A percentile compares a stretch with the other conserved stretches of the same genome.
Conservation (phyloP, 2,888 invertebrate genomes). For the Protodeltote pygarga region DNA sequence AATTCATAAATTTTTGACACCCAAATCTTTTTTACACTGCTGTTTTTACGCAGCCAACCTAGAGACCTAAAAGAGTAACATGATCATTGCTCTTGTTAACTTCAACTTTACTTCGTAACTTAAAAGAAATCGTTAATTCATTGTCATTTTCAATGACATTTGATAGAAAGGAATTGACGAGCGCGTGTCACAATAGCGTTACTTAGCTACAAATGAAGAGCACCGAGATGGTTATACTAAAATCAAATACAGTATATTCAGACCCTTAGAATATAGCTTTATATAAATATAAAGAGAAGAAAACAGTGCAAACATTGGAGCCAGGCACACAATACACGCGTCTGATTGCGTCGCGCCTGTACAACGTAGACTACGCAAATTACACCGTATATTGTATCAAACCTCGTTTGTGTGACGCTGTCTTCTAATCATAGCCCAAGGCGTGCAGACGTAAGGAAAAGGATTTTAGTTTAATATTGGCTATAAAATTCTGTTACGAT, state of each 20-base stretch:
- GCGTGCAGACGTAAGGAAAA: not conserved
- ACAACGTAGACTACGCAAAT: slow-evolving; percentile 67
- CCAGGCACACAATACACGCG: slow-evolving; percentile 62
- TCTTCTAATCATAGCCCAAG: slow-evolving; percentile 61
- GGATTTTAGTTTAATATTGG: not conserved
- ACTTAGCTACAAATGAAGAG: too few relatives aligned
- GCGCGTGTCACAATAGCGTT: too few relatives aligned
- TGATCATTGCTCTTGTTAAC: too few relatives aligned
- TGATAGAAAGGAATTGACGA: not conserved
- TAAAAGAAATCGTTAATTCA: too few relatives aligned
- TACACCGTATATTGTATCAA: slow-evolving; percentile 64
- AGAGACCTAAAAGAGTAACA: too few relatives aligned
- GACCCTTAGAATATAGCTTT: not conserved
- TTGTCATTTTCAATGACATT: too few relatives aligned
- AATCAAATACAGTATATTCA: not conserved
- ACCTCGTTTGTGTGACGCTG: slow-evolving; percentile 65
- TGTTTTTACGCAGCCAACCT: too few relatives aligned
- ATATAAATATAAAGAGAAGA: slow-evolving; percentile 28
- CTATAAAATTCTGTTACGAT: too few relatives aligned
- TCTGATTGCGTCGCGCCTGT: slow-evolving; percentile 80
- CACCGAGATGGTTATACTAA: not conserved
- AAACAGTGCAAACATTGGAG: slow-evolving; percentile 32
- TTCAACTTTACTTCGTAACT: too few relatives aligned
- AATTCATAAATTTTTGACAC: too few relatives aligned
- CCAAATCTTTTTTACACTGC: too few relatives aligned